Percentiles rank a stretch among this genome's conserved stretches.
These are phyloP conservation scores for Oppia nitens DNA, from an alignment of 1,140 invertebrate species.

Conservation along the genomic window DNA sequence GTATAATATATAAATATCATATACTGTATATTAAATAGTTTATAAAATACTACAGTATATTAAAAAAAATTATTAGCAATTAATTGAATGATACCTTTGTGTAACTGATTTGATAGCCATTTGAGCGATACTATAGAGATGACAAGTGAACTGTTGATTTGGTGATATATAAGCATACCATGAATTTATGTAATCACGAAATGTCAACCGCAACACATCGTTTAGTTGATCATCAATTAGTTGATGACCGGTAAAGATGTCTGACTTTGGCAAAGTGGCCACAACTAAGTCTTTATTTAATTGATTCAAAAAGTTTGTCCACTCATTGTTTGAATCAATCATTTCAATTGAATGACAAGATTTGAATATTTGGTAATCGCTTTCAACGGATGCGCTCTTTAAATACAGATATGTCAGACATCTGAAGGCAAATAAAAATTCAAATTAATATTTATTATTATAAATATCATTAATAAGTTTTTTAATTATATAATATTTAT, in stretches of 20 bases:
- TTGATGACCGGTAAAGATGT: conserved; percentile 40
- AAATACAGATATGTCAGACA: background rate
- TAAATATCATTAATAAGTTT: background rate
- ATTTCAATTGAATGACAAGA: background rate
- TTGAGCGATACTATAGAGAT: conserved; percentile 35
- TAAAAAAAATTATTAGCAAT: conserved; percentile 5
- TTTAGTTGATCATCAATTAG: conserved; percentile 51
- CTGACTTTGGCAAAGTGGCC: background rate
- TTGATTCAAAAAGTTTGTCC: background rate
- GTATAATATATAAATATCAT: no score
- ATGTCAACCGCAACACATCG: conserved; percentile 29
- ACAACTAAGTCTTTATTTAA: background rate
- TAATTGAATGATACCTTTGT: conserved; percentile 29
- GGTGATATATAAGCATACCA: conserved; percentile 47
- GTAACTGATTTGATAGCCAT: conserved; percentile 37
- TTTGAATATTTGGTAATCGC: conserved; percentile 6
- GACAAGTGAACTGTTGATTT: conserved; percentile 36
- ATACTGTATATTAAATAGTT: background rate
- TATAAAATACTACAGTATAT: background rate
- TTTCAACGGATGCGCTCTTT: background rate
- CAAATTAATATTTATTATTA: background rate
- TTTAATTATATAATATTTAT: background rate
- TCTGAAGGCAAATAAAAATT: background rate
- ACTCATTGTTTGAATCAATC: background rate
- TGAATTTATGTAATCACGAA: conserved; percentile 57